Conservation (phyloP, 2,113 vertebrate species). For the Lasiurus borealis region DNA sequence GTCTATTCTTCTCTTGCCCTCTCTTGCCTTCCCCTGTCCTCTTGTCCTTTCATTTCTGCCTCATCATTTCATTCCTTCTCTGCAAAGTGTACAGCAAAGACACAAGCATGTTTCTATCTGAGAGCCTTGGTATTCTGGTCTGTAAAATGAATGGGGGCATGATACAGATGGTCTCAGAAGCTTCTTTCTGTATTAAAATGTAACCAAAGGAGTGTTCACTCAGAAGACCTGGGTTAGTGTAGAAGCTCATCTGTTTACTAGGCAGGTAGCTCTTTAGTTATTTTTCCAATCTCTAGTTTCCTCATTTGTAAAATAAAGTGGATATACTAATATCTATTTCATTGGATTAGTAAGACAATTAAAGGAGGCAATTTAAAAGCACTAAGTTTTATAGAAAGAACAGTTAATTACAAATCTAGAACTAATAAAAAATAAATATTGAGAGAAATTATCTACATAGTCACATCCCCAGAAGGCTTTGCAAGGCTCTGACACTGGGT, state of each 20-base stretch:
- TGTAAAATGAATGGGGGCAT: neutral
- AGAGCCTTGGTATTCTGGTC: neutral
- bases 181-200: neutral
- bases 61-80: neutral
- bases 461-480: neutral
- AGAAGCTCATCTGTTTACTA: neutral
- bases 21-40: rapidly evolving
- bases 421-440: neutral
- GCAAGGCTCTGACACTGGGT: neutral
- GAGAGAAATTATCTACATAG: neutral
- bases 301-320: neutral
- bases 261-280: neutral
- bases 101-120: neutral
- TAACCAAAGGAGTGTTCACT: neutral
- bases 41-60: neutral
- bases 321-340: neutral
- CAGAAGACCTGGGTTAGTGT: neutral
- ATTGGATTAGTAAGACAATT: neutral
- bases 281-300: neutral
- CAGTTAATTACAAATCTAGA: neutral
- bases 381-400: neutral
- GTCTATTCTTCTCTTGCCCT: neutral
- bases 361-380: neutral
- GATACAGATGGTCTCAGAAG: neutral
- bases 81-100: neutral